Percentiles rank a stretch among this genome's conserved stretches.
phyloP scores from a whole-genome alignment of 2,113 vertebrate genomes.

The Anoura caudifer region DNA sequence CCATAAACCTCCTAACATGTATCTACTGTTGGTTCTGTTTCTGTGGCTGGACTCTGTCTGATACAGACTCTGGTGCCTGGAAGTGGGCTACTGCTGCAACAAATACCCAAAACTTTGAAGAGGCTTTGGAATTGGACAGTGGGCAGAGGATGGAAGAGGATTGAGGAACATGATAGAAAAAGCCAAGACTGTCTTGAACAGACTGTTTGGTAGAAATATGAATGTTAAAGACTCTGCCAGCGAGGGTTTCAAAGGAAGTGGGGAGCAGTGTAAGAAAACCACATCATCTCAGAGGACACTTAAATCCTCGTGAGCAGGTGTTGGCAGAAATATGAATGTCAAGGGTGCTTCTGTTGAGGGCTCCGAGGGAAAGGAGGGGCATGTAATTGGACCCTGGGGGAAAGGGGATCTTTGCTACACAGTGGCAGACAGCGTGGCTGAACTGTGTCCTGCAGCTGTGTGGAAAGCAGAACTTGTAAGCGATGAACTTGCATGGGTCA shows the following conservation, averaged over 20 bases:
- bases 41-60: not conserved
- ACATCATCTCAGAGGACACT: not conserved
- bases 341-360: not conserved
- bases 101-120: not conserved
- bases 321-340: not conserved
- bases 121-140: not conserved
- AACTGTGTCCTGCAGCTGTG: not conserved
- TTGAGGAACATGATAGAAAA: not conserved
- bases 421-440: not conserved
- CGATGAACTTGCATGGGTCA: not conserved
- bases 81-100: not conserved
- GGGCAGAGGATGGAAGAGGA: not conserved
- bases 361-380: not conserved
- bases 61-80: not conserved
- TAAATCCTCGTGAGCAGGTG: not conserved
- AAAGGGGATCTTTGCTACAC: not conserved
- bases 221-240: not conserved
- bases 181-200: not conserved
- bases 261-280: not conserved
- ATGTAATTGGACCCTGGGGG: not conserved
- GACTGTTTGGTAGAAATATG: not conserved
- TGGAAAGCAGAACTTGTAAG: not conserved
- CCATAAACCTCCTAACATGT: not conserved
- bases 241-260: not conserved
- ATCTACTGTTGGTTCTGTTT: not conserved